Evolutionary conservation across 2,113 vertebrate species (phyloP).

Genomic region (Cisticola juncidis): DNA sequence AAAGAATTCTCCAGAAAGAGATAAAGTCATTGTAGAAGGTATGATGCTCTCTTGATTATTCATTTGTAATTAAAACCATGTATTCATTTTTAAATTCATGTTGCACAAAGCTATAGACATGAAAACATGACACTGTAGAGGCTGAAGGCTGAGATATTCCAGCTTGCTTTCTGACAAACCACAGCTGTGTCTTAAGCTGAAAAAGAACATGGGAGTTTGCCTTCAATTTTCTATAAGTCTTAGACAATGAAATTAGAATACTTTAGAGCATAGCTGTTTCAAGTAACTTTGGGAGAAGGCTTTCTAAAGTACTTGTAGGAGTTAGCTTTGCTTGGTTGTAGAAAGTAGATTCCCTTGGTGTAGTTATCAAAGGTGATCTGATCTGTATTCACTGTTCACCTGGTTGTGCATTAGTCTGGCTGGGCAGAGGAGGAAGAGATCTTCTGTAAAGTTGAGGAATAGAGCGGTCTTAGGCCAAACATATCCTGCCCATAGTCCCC

Average conservation of each 20-base stretch:
- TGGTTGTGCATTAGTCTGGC: background rate
- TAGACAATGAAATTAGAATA: background rate
- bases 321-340: background rate
- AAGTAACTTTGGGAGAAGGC: background rate
- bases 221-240: background rate
- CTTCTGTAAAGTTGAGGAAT: background rate
- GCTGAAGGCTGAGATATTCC: background rate
- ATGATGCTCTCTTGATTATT: background rate
- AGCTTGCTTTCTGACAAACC: background rate
- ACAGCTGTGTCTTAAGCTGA: background rate
- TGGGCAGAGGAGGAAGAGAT: background rate
- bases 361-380: background rate
- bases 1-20: conserved; percentile 2
- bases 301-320: background rate
- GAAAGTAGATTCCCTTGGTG: background rate
- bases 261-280: background rate
- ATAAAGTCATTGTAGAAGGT: conserved; percentile 67
- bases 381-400: background rate
- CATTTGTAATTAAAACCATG: background rate
- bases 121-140: background rate
- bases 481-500: background rate
- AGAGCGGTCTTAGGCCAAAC: background rate
- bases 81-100: background rate
- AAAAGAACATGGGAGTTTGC: background rate
- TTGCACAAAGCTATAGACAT: background rate